These are phyloP conservation scores for Pollenia griseotomentosa DNA, from an alignment of 2,888 invertebrate genomes.

Conservation along the genomic window DNA sequence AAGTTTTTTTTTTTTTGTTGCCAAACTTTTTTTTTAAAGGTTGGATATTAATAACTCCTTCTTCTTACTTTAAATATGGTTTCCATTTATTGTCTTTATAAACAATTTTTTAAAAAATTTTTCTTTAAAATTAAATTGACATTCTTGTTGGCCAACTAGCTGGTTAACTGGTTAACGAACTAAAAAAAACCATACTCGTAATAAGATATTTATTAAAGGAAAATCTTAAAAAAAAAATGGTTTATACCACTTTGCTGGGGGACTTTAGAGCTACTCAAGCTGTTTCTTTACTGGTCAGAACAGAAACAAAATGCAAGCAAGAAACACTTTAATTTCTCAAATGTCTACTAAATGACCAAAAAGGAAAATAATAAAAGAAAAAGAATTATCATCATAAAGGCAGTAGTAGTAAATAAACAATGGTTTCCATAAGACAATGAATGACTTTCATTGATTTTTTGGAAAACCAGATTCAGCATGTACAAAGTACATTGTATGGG, in stretches of 20 bases:
- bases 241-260: constrained; percentile 61
- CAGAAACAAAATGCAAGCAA: constrained; percentile 51
- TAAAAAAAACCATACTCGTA: constrained; percentile 32
- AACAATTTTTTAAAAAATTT: constrained; percentile 15
- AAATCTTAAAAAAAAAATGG: constrained; percentile 35
- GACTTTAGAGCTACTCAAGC: constrained; percentile 74
- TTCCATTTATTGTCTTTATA: neutral
- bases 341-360: constrained; percentile 51
- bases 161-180: constrained; percentile 9
- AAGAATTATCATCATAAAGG: constrained; percentile 22
- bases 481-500: neutral
- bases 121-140: constrained; percentile 22
- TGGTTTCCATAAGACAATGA: constrained; percentile 67
- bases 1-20: too few relatives aligned
- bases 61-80: neutral
- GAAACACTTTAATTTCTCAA: constrained; percentile 67
- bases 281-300: constrained; percentile 70
- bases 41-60: too few relatives aligned
- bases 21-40: too few relatives aligned
- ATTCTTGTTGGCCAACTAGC: constrained; percentile 32
- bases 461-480: constrained; percentile 35
- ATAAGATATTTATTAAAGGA: constrained; percentile 50
- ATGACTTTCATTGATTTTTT: constrained; percentile 72
- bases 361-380: constrained; percentile 22
- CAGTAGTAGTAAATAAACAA: constrained; percentile 55